Base-by-base conservation (phyloP, 2,113 vertebrate species). In the Panthera leo region DNA sequence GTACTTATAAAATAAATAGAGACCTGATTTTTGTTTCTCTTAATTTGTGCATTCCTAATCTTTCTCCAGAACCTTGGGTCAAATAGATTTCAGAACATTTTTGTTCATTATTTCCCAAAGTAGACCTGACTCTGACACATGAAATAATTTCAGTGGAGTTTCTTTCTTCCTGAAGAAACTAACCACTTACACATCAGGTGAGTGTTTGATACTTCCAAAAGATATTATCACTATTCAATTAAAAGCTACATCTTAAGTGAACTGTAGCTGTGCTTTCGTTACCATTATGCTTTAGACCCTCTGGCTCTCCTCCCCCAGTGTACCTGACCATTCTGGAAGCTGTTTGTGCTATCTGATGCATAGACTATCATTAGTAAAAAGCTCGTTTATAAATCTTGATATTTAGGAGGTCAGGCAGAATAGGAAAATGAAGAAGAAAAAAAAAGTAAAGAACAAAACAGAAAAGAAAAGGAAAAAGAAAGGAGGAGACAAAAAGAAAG, bases 41-140 rank as follows among this genome's bases (percentile, higher is more conserved):
- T 34, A 84, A 53, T 29, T 19, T 73, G n/a, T 53, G 4, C 4
- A 61, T 51, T 75, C 51, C 53, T 80, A 51, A 61, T 89, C 19
- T 83, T 95, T 93, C n/a, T 90, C 51, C 5, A 51, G 13, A 31
- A 88, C 16, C n/a, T 27, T 13, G 34, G 12, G 29, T 80, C 31
- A 93, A 67, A 53, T 14, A 79, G 34, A 76, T 48, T 96, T 96
- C 82, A 89, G 42, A 51, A 85, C 14, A 45, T 73, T 95, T 97
- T 78, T 97, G 9, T 78, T 89, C 25, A 73, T 95, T 89, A 55
- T 89, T 96, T 87, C 13, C 14, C 53, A 80, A 92, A 91, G 19
- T 18, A 68, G 15, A 94, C 27, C 23, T 95, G 76, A 71, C 34
- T 92, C 68, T 88, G 42, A 21, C 9, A 91, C 48, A 71, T 53